Conservation (phyloP, 2,888 invertebrate species). For the Polylopha cassiicola region DNA sequence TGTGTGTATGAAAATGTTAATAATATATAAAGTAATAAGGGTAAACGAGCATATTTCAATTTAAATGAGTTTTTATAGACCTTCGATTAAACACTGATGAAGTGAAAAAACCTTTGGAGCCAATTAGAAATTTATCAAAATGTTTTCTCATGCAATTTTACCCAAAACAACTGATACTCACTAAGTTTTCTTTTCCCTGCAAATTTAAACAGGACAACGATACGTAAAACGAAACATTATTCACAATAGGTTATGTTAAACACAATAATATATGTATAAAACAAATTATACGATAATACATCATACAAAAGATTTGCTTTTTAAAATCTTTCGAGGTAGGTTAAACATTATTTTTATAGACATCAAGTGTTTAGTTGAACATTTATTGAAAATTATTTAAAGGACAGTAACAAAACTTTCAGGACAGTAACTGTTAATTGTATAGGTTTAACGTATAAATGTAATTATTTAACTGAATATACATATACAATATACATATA, state of each 20-base stretch:
- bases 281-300: constrained; percentile 19
- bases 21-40: too few relatives aligned
- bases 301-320: constrained; percentile 44
- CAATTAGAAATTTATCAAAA: constrained; percentile 20
- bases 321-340: constrained; percentile 45
- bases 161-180: constrained; percentile 61
- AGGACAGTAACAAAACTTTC: constrained; percentile 33
- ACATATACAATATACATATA: constrained; percentile 25
- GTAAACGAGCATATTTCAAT: too few relatives aligned
- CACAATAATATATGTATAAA: constrained; percentile 27
- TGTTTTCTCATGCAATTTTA: constrained; percentile 51
- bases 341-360: constrained; percentile 32
- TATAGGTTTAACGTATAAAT: constrained; percentile 38
- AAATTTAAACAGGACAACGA: constrained; percentile 63
- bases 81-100: too few relatives aligned
- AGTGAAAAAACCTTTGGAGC: too few relatives aligned
- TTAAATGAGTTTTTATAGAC: too few relatives aligned
- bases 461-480: constrained; percentile 20
- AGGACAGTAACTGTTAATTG: constrained; percentile 54
- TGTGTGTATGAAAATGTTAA: too few relatives aligned
- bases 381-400: constrained; percentile 42
- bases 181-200: constrained; percentile 75
- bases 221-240: constrained; percentile 61
- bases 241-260: constrained; percentile 44
- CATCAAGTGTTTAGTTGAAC: constrained; percentile 31